phyloP scores from a whole-genome alignment of 2,797 vertebrate species.

The Pristis pectinata region DNA sequence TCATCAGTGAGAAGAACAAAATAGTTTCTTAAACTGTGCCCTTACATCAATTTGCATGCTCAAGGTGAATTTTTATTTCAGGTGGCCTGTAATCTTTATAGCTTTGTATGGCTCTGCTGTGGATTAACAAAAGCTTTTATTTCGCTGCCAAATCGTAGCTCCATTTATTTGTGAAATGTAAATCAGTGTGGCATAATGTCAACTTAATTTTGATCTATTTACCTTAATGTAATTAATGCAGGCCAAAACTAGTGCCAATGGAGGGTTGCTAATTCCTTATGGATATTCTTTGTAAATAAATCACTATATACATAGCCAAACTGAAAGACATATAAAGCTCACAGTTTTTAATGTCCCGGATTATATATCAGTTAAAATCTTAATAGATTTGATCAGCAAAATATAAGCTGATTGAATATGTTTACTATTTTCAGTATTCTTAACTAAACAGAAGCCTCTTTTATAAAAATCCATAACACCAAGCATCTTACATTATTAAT shows the following conservation, averaged over 20 bases:
- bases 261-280: neutral
- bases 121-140: neutral
- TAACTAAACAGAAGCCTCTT: constrained; percentile 1
- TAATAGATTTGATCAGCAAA: neutral
- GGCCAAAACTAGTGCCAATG: neutral
- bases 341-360: neutral
- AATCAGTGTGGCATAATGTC: neutral
- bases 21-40: neutral
- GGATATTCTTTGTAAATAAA: neutral
- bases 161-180: constrained; percentile 21
- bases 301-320: neutral
- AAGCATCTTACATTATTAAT: constrained; percentile 9
- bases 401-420: neutral
- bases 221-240: neutral
- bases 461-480: constrained; percentile 22
- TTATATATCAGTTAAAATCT: constrained; percentile 6
- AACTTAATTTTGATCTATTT: constrained; percentile 17
- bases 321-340: neutral
- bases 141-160: neutral
- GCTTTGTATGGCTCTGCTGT: neutral
- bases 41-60: neutral
- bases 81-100: neutral
- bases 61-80: neutral
- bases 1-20: neutral
- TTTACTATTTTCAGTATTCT: neutral